Evolutionary conservation across 1,140 invertebrate genomes (phyloP), one percentile per base, ranked within the genome.

Genomic region (Tetragnatha versicolor): DNA sequence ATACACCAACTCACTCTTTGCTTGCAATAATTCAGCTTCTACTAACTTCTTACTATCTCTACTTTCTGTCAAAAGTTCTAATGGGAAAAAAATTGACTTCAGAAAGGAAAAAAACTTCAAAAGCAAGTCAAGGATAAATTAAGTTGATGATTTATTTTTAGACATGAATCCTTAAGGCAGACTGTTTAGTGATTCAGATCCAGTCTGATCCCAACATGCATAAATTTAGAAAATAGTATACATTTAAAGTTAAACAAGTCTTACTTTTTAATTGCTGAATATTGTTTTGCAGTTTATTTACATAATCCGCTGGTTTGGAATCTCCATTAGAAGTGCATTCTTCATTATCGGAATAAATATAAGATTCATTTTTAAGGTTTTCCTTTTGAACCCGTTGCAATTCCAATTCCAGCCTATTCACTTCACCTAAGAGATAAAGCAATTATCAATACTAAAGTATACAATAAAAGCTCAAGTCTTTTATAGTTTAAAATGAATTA

Each of bases 21-120:
- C 69, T 17, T 83, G 72, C 12, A 84, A 75, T n/a, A 86, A 85
- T 82, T 86, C 85, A 27, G 81, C 79, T 17, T 86, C 81, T 25
- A 79, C 60, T 33, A 70, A 29, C 37, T 65, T 66, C 53, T 83
- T 82, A 47, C 82, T 83, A 25, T 77, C 72, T 47, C 81, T 69
- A n/a, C 82, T 68, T 79, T 84, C 82, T 29, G 63, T 25, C 12
- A 83, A 49, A 25, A 84, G 66, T 78, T 84, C 83, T 83, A 49
- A 20, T 25, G 27, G n/a, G 27, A 25, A 22, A 5, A 5, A 68
- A 68, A 68, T n/a, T n/a, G n/a, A n/a, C n/a, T n/a, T n/a, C n/a
- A n/a, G n/a, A n/a, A n/a, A n/a, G n/a, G n/a, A n/a, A n/a, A n/a
- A n/a, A n/a, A n/a, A n/a, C n/a, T n/a, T n/a, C n/a, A n/a, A n/a